phyloP scores from a whole-genome alignment of 2,797 vertebrate species.

The Steatocranus sp. region DNA sequence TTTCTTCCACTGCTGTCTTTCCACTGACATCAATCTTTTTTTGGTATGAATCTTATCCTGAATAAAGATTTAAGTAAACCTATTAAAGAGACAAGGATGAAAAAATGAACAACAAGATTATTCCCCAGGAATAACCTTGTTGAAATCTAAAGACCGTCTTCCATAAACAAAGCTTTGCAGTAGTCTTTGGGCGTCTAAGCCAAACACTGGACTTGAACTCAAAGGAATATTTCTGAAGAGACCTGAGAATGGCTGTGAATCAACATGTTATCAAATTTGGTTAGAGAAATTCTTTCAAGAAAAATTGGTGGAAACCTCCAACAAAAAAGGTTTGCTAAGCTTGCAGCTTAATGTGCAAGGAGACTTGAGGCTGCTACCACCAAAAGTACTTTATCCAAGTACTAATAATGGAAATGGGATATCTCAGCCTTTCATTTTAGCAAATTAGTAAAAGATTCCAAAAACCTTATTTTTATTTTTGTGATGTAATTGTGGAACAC shows the following conservation, averaged over 20 bases:
- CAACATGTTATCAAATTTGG: not conserved
- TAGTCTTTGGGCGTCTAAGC: rapidly evolving
- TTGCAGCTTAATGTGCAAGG: not conserved
- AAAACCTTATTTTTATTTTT: not conserved
- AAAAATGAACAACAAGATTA: not conserved
- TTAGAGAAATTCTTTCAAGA: not conserved
- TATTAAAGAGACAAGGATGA: not conserved
- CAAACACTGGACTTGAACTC: not conserved
- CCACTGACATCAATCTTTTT: not conserved
- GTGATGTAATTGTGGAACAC: not conserved
- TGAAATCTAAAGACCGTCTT: not conserved
- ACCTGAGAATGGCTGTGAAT: not conserved
- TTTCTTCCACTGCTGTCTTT: not conserved
- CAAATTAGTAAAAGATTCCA: not conserved
- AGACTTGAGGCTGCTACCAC: not conserved
- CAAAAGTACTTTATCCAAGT: not conserved
- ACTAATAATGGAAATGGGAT: not conserved
- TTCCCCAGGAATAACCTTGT: not conserved
- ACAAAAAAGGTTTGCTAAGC: not conserved
- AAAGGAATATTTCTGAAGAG: not conserved
- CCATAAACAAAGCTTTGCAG: not conserved
- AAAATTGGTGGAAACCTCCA: not conserved
- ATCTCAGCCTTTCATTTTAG: not conserved
- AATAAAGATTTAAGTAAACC: not conserved
- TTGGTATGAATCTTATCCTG: not conserved